Evolutionary conservation across 2,113 vertebrate species (phyloP), one percentile per base, ranked within the genome.

Genomic region (Speoplatyrhinus poulsoni): DNA sequence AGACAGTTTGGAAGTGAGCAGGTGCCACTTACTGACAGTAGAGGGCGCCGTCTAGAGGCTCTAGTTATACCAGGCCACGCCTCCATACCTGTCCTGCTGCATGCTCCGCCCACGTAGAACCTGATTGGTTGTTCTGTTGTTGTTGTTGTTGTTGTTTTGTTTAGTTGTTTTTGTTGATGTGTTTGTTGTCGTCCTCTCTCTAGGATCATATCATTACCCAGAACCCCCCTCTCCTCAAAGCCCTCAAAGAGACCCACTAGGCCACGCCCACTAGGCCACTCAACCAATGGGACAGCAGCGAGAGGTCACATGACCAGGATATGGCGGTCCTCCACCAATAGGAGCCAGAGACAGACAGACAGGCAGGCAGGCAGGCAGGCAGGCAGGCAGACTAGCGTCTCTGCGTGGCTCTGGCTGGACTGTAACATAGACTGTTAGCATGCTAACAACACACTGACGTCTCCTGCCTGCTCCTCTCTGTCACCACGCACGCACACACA

Each of bases 241-340:
- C 98, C 96, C 98, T 98, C 97, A 99, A 98, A 99, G 98, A 98
- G 98, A 99, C 98, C 97, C 98, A 98, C 96, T 99, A 97, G 96
- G 96, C 96, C 96, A 85, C 81, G 85, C 82, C 86, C 83, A 83
- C 86, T 85, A 89, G 85, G 87, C 88, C 88, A 89, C 88, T 89
- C 87, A 87, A 87, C 85, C 90, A 90, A 90, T 91, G 90, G 90
- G 88, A 91, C 87, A 89, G 79, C 88, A 89, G 82, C 88, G 74
- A 84, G 88, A 88, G 88, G 87, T 91, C 90, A 90, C 88, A 87
- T 91, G 85, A 91, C 87, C 85, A 65, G 89, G 89, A 89, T 64
- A 89, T 89, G 90, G 84, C 89, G 82, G 75, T 81, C 84, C 88
- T 88, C 83, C 89, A 87, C 85, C 89, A 81, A 72, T 89, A 91